Evolutionary conservation across 2,888 invertebrate genomes (phyloP), one percentile per base, ranked within the genome.

Genomic region (Neoitamus cyanurus): DNA sequence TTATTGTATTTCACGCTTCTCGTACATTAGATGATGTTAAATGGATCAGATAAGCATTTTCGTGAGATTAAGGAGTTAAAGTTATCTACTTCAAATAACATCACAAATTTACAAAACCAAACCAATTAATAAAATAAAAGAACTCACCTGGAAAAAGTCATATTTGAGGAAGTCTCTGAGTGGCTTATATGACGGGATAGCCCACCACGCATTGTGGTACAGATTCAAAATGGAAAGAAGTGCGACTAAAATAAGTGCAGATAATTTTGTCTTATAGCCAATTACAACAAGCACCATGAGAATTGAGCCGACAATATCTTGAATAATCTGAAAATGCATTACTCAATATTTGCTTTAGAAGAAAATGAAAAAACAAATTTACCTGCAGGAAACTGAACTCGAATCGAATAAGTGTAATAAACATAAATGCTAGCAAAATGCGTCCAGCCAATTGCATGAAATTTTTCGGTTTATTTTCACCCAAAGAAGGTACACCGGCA

Each of bases 161-260:
- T 99, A 99, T 93, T 99, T 99, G 88, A 99, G 95, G 93, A 99
- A 99, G 93, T 99, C 99, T 91, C 99, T 94, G 88, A 99, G 95
- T 83, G 99, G 98, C 89, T 98, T 98, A 92, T 98, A 97, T 6
- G 96, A 94, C 3, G 99, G 98, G 90, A 99, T 96, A 88, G 94
- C 94, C 99, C 99, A 99, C 97, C 98, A 99, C 87, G 98, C 97
- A 91, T 99, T 99, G 92, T 99, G 97, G 92, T 98, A 99, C 88
- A 99, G 93, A 92, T 99, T 99, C 88, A 99, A 94, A 72, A 95
- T 93, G 3, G 95, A 93, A 82, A 99, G 93, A 92, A 99, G 95
- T 78, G 96, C 90, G 82, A 99, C 99, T 87, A 99, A 94, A 89
- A 98, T 95, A 87, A 99, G 93, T 48, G 99, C 98, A 84, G 98